These are phyloP conservation scores for Drepana arcuata DNA, from an alignment of 1,140 invertebrate genomes.

Conservation along the genomic window DNA sequence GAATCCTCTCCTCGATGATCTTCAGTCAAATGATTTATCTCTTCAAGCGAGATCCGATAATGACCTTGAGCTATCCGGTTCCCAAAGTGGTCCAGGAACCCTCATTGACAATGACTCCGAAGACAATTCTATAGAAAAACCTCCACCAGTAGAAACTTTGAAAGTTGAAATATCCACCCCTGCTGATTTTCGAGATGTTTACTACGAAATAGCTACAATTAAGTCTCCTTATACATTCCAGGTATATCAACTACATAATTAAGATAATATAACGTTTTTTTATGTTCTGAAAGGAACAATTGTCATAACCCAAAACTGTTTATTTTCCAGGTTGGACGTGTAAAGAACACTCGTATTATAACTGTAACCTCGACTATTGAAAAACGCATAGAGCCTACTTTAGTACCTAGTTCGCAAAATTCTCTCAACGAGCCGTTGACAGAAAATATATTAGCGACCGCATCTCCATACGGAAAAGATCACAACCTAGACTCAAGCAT, in stretches of 20 bases:
- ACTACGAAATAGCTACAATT: constrained; percentile 91
- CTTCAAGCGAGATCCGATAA: constrained; percentile 71
- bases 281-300: no score
- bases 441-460: constrained; percentile 88
- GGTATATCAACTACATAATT: no score
- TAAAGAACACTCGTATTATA: constrained; percentile 89
- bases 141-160: constrained; percentile 81
- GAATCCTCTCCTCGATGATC: constrained; percentile 51
- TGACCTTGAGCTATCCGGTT: constrained; percentile 80
- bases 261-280: no score
- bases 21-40: constrained; percentile 54
- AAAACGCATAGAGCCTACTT: constrained; percentile 78
- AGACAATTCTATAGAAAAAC: constrained; percentile 75
- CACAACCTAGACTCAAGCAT: constrained; percentile 83
- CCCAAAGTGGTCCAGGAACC: constrained; percentile 74
- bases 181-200: constrained; percentile 85
- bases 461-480: constrained; percentile 81
- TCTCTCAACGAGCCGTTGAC: constrained; percentile 82
- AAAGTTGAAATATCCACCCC: constrained; percentile 91
- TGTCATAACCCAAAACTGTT: no score
- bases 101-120: constrained; percentile 74
- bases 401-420: constrained; percentile 72
- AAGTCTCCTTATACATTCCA: constrained; percentile 92
- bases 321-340: constrained; percentile 85
- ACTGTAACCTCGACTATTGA: constrained; percentile 88